Conservation (phyloP, 2,888 invertebrate genomes). For the Disparrhopalites patrizii region DNA sequence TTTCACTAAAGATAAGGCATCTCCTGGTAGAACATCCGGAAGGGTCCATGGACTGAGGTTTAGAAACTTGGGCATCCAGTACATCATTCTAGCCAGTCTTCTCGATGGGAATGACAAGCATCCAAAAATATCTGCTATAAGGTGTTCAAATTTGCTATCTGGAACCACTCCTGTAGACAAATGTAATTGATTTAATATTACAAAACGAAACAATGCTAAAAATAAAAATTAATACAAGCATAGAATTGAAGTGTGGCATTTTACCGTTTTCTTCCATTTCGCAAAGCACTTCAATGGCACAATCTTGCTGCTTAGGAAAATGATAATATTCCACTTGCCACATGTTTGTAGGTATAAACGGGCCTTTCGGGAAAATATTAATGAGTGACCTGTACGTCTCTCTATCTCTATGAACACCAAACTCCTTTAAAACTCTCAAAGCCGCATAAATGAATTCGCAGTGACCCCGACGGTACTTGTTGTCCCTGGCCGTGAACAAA, state of each 20-base stretch:
- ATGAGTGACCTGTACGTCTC: conserved; percentile 76
- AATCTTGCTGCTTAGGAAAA: conserved; percentile 93
- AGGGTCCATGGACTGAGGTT: conserved; percentile 81
- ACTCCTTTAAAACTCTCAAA: conserved; percentile 79
- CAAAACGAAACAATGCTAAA: too few relatives aligned
- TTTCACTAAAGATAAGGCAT: conserved; percentile 71
- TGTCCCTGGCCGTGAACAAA: conserved; percentile 66
- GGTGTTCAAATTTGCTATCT: conserved; percentile 79
- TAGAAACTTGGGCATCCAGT: conserved; percentile 83
- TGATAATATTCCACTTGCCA: conserved; percentile 88
- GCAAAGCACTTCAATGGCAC: conserved; percentile 80
- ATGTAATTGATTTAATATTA: too few relatives aligned
- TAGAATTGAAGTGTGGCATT: conserved; percentile 28
- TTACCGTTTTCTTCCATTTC: conserved; percentile 92
- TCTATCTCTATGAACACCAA: conserved; percentile 80
- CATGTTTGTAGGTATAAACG: conserved; percentile 73
- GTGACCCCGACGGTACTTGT: conserved; percentile 73
- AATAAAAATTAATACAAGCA: too few relatives aligned
- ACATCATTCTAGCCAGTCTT: conserved; percentile 58
- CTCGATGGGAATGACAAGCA: conserved; percentile 59
- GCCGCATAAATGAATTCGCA: conserved; percentile 93
- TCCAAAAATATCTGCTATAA: conserved; percentile 82
- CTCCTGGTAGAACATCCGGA: conserved; percentile 72
- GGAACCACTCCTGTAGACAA: conserved; percentile 71
- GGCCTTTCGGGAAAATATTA: conserved; percentile 82